phyloP scores from a whole-genome alignment of 2,113 vertebrate genomes.

The Phylloscopus trochiloides region DNA sequence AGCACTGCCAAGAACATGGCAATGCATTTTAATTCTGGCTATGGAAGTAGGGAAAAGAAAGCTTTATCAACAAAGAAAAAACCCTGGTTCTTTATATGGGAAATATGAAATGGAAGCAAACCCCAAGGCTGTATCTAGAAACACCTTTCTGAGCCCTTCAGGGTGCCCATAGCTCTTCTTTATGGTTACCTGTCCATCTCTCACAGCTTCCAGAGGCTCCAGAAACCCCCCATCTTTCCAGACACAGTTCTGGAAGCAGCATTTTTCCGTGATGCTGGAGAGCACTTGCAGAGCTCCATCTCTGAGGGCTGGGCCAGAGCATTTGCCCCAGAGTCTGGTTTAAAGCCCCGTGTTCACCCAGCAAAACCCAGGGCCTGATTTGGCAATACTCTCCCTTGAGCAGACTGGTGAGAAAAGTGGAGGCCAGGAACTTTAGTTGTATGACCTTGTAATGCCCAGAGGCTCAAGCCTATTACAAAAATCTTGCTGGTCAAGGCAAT shows the following conservation, averaged over 20 bases:
- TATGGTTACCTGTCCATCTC: not conserved
- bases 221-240: not conserved
- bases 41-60: not conserved
- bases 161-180: not conserved
- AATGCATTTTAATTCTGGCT: not conserved
- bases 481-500: not conserved
- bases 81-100: not conserved
- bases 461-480: not conserved
- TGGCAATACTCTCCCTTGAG: not conserved
- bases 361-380: not conserved
- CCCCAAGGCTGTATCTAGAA: not conserved
- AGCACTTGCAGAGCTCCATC: not conserved
- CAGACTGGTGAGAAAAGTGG: not conserved
- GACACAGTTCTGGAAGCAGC: not conserved
- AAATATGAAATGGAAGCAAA: not conserved
- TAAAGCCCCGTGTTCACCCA: not conserved
- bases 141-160: not conserved
- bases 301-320: rapidly evolving
- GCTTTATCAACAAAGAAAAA: not conserved
- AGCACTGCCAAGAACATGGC: not conserved
- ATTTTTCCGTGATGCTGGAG: not conserved
- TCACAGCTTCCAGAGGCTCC: not conserved
- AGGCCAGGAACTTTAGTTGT: not conserved
- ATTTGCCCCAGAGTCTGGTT: not conserved
- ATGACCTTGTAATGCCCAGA: not conserved